Evolutionary conservation across 1,140 invertebrate species (phyloP).

Genomic region (Centruroides vittatus): DNA sequence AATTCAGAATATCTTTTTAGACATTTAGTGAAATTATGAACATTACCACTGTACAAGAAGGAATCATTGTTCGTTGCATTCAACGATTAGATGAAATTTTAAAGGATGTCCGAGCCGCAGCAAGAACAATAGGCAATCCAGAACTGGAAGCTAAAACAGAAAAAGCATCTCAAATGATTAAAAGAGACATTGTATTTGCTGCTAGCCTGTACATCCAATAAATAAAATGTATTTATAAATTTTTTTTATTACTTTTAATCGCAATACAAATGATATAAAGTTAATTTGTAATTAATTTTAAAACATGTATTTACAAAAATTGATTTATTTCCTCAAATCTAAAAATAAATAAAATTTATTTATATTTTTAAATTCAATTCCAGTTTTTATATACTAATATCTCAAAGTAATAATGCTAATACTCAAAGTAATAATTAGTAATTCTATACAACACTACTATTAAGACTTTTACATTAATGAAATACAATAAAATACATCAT

Average conservation of each 20-base stretch:
- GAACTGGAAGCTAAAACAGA: conserved; percentile 87
- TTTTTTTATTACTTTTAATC: background rate
- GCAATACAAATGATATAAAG: too few species aligned
- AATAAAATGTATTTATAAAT: background rate
- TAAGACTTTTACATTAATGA: too few species aligned
- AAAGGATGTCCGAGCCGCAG: conserved; percentile 81
- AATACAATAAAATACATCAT: too few species aligned
- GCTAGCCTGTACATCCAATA: conserved; percentile 64
- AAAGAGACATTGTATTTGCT: conserved; percentile 95
- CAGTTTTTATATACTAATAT: too few species aligned
- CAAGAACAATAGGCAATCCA: conserved; percentile 82
- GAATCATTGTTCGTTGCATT: conserved; percentile 94
- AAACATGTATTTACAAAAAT: too few species aligned
- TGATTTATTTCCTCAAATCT: too few species aligned
- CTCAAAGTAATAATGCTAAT: too few species aligned
- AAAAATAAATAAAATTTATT: too few species aligned
- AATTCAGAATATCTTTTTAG: conserved; percentile 27
- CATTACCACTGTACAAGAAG: conserved; percentile 86
- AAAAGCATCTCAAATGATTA: conserved; percentile 80
- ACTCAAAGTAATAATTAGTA: too few species aligned
- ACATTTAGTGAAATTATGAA: conserved; percentile 86
- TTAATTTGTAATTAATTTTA: too few species aligned
- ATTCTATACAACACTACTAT: too few species aligned
- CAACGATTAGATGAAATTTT: conserved; percentile 89
- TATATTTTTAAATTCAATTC: too few species aligned